Conservation (phyloP, 64 coral and sea anemone species). For the Stylophora pistillata region DNA sequence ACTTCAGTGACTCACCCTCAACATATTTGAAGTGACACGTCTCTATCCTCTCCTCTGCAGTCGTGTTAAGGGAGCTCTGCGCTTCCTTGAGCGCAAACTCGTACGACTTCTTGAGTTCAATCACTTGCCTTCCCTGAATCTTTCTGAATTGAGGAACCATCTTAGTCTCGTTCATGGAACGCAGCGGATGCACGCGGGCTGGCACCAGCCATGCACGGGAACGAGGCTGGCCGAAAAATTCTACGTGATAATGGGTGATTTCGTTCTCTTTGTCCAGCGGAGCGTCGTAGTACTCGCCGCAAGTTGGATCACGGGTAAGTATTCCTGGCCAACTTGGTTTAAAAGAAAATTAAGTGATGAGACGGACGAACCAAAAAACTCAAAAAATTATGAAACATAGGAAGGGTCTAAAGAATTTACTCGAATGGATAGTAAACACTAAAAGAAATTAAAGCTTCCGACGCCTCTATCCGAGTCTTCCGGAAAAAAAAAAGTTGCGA, state of each 20-base stretch:
- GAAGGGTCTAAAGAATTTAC: no score
- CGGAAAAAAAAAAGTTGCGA: no score
- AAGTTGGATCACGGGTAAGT: conserved; percentile 84
- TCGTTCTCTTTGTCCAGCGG: conserved; percentile 80
- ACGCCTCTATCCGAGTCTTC: no score
- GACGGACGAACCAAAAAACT: background rate
- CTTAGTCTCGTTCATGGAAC: conserved; percentile 68
- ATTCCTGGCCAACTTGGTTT: conserved; percentile 78
- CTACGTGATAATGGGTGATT: conserved; percentile 85
- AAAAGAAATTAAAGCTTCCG: no score
- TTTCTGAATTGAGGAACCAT: conserved; percentile 67
- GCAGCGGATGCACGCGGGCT: conserved; percentile 66
- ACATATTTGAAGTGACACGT: conserved; percentile 50
- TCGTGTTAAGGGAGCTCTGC: conserved; percentile 32
- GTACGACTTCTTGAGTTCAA: conserved; percentile 66
- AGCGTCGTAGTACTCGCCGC: conserved; percentile 87
- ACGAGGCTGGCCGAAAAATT: conserved; percentile 78
- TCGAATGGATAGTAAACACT: no score
- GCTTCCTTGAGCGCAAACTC: conserved; percentile 76
- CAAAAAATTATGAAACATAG: no score
- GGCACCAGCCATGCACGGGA: conserved; percentile 83
- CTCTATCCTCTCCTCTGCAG: conserved; percentile 2
- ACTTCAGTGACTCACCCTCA: conserved; percentile 8
- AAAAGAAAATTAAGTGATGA: background rate
- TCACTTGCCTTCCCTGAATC: conserved; percentile 48